Percentiles rank a stretch among this genome's conserved stretches.
phyloP scores from a whole-genome alignment of 2,888 invertebrate genomes.

The Drosophila diplacantha region DNA sequence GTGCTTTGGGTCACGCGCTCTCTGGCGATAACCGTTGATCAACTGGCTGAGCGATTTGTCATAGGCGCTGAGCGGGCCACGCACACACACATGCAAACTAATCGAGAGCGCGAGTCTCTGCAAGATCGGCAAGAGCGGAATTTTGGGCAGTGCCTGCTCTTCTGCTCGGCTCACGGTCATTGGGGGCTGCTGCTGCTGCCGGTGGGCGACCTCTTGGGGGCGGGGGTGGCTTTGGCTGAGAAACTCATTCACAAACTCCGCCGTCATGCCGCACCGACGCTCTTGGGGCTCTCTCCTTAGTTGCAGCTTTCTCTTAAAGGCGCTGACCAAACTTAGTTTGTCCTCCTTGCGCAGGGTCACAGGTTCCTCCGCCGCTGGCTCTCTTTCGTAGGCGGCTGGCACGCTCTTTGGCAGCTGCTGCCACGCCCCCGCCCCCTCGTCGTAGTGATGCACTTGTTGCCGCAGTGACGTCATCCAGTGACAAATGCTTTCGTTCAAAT shows the following conservation, averaged over 20 bases:
- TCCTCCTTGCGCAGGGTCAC: slow-evolving; percentile 24
- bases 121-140: slow-evolving; percentile 47
- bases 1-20: slow-evolving; percentile 23
- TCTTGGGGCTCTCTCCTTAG: slow-evolving; percentile 55
- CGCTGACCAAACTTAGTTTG: slow-evolving; percentile 58
- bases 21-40: slow-evolving; percentile 37
- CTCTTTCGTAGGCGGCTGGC: slow-evolving; percentile 63
- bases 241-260: slow-evolving; percentile 73
- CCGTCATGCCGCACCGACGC: slow-evolving; percentile 69
- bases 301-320: slow-evolving; percentile 74
- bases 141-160: slow-evolving; percentile 2
- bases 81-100: slow-evolving; percentile 51
- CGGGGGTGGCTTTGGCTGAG: slow-evolving; percentile 43
- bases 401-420: slow-evolving; percentile 75
- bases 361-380: slow-evolving; percentile 21
- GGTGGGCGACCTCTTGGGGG: not conserved
- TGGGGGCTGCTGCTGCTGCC: not conserved
- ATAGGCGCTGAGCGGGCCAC: slow-evolving; percentile 45
- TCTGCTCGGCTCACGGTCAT: slow-evolving; percentile 1
- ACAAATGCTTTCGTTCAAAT: slow-evolving; percentile 71
- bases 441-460: slow-evolving; percentile 72
- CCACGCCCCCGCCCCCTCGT: slow-evolving; percentile 55
- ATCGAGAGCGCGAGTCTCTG: slow-evolving; percentile 46
- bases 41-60: slow-evolving; percentile 51
- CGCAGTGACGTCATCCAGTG: slow-evolving; percentile 76